These are phyloP conservation scores for Eucera pruinosa DNA, from an alignment of 2,888 invertebrate genomes.

Conservation along the genomic window DNA sequence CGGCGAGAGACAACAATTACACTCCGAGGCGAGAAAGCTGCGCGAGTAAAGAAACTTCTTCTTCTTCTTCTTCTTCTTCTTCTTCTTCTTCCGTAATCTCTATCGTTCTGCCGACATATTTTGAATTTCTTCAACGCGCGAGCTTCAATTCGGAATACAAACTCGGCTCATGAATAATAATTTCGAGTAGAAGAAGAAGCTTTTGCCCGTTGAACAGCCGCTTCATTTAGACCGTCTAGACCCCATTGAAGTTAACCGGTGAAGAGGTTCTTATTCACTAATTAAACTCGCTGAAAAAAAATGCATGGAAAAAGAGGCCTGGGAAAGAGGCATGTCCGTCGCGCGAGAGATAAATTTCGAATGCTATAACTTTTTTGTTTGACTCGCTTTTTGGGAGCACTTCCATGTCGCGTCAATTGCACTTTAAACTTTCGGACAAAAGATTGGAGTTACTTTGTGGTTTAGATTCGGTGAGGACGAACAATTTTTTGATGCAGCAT, in stretches of 20 bases:
- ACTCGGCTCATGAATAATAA: constrained; percentile 35
- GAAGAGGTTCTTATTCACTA: constrained; percentile 47
- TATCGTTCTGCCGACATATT: too few species aligned
- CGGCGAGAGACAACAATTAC: constrained; percentile 25
- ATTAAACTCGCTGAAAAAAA: constrained; percentile 51
- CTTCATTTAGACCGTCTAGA: constrained; percentile 56
- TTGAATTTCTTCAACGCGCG: neutral
- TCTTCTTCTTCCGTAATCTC: too few species aligned
- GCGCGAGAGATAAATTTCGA: neutral
- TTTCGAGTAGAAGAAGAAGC: constrained; percentile 18
- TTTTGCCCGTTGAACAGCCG: constrained; percentile 53
- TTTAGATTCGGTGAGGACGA: too few species aligned
- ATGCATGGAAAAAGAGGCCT: constrained; percentile 17
- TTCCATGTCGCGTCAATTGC: too few species aligned
- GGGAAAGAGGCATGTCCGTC: constrained; percentile 5
- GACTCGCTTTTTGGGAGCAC: too few species aligned
- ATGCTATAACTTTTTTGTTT: neutral
- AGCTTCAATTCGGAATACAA: neutral
- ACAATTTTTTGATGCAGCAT: too few species aligned
- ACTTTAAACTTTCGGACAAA: too few species aligned
- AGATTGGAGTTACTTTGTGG: too few species aligned
- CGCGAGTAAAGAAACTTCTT: constrained; percentile 1
- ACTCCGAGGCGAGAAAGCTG: neutral
- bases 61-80: too few species aligned
- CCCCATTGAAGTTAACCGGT: constrained; percentile 50